Evolutionary conservation across 1,140 invertebrate genomes (phyloP), one percentile per base, ranked within the genome.

Genomic region (Aporrectodea caliginosa): DNA sequence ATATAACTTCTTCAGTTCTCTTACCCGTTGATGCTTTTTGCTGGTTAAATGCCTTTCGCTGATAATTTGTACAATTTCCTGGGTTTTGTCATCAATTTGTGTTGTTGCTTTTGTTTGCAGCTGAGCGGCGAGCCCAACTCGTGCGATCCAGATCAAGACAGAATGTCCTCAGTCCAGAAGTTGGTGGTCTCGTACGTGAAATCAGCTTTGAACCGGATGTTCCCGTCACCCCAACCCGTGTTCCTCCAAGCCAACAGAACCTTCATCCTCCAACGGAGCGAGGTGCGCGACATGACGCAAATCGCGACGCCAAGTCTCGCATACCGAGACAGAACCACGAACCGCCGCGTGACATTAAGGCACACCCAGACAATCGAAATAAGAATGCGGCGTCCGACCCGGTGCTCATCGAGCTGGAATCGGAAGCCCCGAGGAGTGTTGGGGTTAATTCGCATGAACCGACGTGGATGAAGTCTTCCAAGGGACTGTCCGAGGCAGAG

Each of bases 51-150:
- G n/a, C n/a, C n/a, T n/a, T n/a, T n/a, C n/a, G n/a, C n/a, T n/a
- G n/a, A n/a, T n/a, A n/a, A n/a, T n/a, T n/a, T n/a, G n/a, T n/a
- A n/a, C n/a, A n/a, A n/a, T n/a, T n/a, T n/a, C n/a, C n/a, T n/a
- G n/a, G n/a, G n/a, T n/a, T n/a, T n/a, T n/a, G n/a, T n/a, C n/a
- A 31, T n/a, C 27, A 31, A 72, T 27, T 72, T 72, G 70, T 27
- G 2, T 14, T 27, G 12, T 27, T 72, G 2, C 12, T 72, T 31
- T 22, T 32, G 29, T 68, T 35, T 79, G 22, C 82, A 87, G 86
- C 86, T 76, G 86, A 87, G 80, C 83, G 85, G 80, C 78, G 86
- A 72, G 86, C 85, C 31, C 86, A 87, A 80, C 81, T 87, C 31
- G 82, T 83, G 22, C 78, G 85, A 78, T 83, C 84, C 73, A 81